Base-by-base conservation (phyloP, 2,888 invertebrate genomes). In the Erpobdella octoculata region DNA sequence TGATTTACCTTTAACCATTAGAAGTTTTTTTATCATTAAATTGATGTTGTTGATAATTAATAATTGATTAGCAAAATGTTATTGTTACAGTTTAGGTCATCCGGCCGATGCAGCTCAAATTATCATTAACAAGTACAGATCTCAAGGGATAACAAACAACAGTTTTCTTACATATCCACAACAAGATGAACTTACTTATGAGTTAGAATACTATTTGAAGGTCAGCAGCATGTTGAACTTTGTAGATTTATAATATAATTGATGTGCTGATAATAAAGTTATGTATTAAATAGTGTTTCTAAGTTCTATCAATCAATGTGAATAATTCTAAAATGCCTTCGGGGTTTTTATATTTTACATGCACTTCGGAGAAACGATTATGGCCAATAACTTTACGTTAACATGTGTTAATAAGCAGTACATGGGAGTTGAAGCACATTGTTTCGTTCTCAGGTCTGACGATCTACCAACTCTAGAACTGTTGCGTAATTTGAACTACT, bases 111-210 rank as follows among this genome's bases (percentile, higher is more conserved):
- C 69, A 8, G 69, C 69, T 15, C 35, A 69, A n/a, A 58, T 69
- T 15, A 33, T 69, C 33, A 36, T 69, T n/a, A 48, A 58, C 58
- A 69, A 69, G 58, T 69, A 69, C 69, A 69, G 35, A 31, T 53
- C 53, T 35, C 69, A 69, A 35, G 69, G 69, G 15, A 69, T 69
- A 21, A 48, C 46, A 38, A 53, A 53, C 35, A 58, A 69, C 46
- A 48, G 48, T 46, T 69, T 41, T 28, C 69, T 69, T 18, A 69
- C 69, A 9, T 69, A 69, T 48, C 69, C 69, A 15, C 69, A 69
- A 48, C 69, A 69, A 48, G 69, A 69, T 21, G 69, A 69, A 69
- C 53, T 69, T 15, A 69, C 69, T 36, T 69, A 69, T 37, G 69
- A 69, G 28, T 37, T 69, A 3, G 69, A 69, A 48, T 69, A 69